These are phyloP conservation scores for Bellardia pandia DNA, from an alignment of 2,888 invertebrate species.

Conservation along the genomic window DNA sequence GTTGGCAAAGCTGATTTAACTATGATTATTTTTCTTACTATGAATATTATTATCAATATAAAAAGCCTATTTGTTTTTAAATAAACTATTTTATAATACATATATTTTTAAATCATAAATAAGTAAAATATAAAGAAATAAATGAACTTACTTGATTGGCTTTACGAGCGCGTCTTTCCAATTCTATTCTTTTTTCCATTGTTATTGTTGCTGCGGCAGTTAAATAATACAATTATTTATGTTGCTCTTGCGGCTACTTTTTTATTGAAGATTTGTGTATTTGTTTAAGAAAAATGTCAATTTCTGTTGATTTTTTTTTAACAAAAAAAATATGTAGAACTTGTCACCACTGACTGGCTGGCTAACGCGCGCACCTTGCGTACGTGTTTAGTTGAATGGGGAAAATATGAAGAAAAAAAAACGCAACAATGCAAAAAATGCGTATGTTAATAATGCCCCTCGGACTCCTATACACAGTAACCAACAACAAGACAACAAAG, in stretches of 20 bases:
- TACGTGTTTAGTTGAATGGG: conserved; percentile 37
- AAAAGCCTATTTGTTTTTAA: neutral
- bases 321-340: conserved; percentile 41
- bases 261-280: conserved; percentile 8
- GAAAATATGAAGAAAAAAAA: conserved; percentile 1
- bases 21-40: neutral
- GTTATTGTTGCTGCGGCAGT: conserved; percentile 57
- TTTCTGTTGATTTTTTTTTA: conserved; percentile 19
- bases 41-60: neutral
- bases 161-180: conserved; percentile 96
- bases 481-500: neutral
- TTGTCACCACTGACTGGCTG: conserved; percentile 50
- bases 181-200: conserved; percentile 98
- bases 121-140: neutral
- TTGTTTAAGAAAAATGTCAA: neutral
- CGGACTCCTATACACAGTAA: conserved; percentile 18
- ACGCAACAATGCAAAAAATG: conserved; percentile 19
- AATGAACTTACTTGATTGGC: conserved; percentile 91
- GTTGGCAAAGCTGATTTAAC: conserved; percentile 44
- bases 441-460: conserved; percentile 45
- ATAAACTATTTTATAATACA: neutral
- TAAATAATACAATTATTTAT: conserved; percentile 10
- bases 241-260: neutral
- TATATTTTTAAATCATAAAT: neutral
- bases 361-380: conserved; percentile 53